A percentile compares a stretch with the other conserved stretches of the same genome.
Conservation (phyloP, 2,797 vertebrate genomes). For the Rhinichthys osculus region DNA sequence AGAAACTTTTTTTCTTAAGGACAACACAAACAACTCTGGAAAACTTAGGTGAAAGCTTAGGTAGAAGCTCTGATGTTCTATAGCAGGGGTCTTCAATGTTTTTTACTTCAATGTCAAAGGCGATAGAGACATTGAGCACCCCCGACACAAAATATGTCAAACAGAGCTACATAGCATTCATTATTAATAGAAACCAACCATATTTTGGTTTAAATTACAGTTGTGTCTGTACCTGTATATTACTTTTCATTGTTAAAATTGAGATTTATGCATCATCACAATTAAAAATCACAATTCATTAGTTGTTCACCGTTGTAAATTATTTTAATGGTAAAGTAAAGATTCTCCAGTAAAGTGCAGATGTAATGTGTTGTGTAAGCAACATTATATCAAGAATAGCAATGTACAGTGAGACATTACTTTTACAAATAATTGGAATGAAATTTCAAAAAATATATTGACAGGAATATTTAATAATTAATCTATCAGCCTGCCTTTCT, state of each 20-base stretch:
- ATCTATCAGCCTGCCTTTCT: too few species aligned
- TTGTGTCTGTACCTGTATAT: neutral
- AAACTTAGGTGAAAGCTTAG: neutral
- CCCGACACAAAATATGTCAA: neutral
- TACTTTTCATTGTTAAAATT: neutral
- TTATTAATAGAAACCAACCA: neutral
- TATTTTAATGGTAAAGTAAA: too few species aligned
- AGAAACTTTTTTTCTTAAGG: slow-evolving; percentile 16
- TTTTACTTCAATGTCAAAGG: neutral
- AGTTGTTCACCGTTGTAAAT: too few species aligned
- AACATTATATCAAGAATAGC: too few species aligned
- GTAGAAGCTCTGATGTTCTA: neutral
- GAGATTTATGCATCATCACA: too few species aligned
- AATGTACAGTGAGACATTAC: too few species aligned
- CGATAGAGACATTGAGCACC: neutral
- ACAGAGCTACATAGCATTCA: neutral
- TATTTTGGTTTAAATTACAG: neutral
- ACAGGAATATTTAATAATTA: too few species aligned
- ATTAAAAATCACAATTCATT: too few species aligned
- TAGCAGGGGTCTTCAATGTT: neutral
- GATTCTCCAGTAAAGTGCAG: too few species aligned
- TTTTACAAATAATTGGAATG: too few species aligned
- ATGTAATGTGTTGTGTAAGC: too few species aligned
- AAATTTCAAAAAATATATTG: too few species aligned
- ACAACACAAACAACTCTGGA: slow-evolving; percentile 22